Evolutionary conservation across 1,140 invertebrate species (phyloP).

Genomic region (Panulirus ornatus): DNA sequence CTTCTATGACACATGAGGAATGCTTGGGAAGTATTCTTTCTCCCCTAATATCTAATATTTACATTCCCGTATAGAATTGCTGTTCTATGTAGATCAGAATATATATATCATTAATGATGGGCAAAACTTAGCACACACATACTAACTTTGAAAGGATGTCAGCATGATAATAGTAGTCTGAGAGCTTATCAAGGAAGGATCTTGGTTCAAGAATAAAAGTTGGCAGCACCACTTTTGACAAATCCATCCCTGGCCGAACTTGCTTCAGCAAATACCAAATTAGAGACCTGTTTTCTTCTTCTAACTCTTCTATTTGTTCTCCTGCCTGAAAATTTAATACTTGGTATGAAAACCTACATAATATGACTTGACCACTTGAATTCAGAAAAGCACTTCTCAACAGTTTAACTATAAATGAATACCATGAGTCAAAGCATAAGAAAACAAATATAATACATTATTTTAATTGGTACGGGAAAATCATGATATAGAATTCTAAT

Average conservation of each 20-base stretch:
- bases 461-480: no score
- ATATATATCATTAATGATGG: neutral
- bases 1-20: no score
- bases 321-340: conserved; percentile 67
- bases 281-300: conserved; percentile 95
- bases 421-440: no score
- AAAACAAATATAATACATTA: no score
- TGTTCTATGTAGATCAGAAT: neutral
- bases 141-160: conserved; percentile 92
- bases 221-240: conserved; percentile 85
- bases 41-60: neutral
- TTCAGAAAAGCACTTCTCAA: no score
- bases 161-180: conserved; percentile 96
- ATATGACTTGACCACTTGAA: no score
- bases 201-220: conserved; percentile 89
- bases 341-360: no score
- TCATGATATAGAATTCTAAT: no score
- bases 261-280: conserved; percentile 97
- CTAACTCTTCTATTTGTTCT: conserved; percentile 93
- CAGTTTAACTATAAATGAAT: no score
- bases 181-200: conserved; percentile 95
- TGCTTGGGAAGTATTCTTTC: no score
- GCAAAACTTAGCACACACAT: neutral
- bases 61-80: neutral
- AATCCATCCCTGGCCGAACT: conserved; percentile 96